Percentiles rank a stretch among this genome's conserved stretches.
Conservation (phyloP, 1,140 invertebrate species). For the Tetragnatha versicolor region DNA sequence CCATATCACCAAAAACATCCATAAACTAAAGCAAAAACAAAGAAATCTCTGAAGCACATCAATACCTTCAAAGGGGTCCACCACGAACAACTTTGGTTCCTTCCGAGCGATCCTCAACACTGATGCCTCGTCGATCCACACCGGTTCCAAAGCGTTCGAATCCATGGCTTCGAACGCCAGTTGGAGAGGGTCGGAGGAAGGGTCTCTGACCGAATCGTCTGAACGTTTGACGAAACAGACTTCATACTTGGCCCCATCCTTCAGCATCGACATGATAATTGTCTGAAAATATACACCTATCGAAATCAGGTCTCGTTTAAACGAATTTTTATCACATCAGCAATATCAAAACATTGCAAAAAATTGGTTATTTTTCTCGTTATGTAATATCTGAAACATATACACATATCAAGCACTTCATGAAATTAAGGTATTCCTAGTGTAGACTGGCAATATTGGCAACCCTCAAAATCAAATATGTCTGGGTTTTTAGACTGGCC, state of each 20-base stretch:
- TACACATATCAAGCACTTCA: no score
- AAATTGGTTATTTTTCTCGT: no score
- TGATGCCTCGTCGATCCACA: constrained; percentile 67
- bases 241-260: constrained; percentile 19
- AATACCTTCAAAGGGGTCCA: constrained; percentile 77
- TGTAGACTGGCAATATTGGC: no score
- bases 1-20: no score
- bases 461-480: no score
- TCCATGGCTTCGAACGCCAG: constrained; percentile 66
- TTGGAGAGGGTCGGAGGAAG: constrained; percentile 21
- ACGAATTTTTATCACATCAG: not conserved
- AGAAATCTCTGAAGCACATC: no score
- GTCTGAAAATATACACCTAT: not conserved
- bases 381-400: no score
- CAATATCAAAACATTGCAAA: no score
- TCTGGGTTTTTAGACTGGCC: no score
- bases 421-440: no score
- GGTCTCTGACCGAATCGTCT: not conserved
- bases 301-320: not conserved
- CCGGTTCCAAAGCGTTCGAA: constrained; percentile 65
- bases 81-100: constrained; percentile 78
- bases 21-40: no score
- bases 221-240: constrained; percentile 25
- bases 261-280: constrained; percentile 9
- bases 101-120: constrained; percentile 67